Evolutionary conservation across 1,140 invertebrate genomes (phyloP), one percentile per base, ranked within the genome.

Genomic region (Platyscapa corneri): DNA sequence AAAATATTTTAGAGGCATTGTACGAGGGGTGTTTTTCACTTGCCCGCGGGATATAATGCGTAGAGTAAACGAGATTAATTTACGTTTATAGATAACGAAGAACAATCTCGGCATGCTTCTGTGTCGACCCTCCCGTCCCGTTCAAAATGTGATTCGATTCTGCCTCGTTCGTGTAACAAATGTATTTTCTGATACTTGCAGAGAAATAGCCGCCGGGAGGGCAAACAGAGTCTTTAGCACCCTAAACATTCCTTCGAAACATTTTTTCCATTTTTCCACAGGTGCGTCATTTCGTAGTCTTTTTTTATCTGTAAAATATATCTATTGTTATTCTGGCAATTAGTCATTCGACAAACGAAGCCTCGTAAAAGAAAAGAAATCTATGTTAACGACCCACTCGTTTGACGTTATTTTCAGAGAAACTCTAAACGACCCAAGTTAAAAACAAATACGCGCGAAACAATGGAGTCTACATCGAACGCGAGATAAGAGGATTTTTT

Each of bases 271-370:
- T 20, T 79, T 42, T 64, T 16, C 72, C 75, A 30, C n/a, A 37
- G 20, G 70, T 70, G n/a, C 39, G 30, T 83, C 82, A 87, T 86
- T 82, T 20, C 18, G 6, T 86, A 60, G 88, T 88, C 87, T 87
- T 88, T 86, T 89, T 88, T 86, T 87, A 83, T 88, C 88, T 90
- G 89, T 91, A 91, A 92, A 92, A 91, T 91, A 91, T 91, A 91
- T 90, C 88, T 90, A 91, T 93, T 92, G 91, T 93, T 92, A 90
- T 91, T 92, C 87, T 92, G 90, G 91, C 90, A 92, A 93, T 93
- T 92, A 92, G 92, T 93, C 92, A 93, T 91, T 91, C 89, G 91
- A 91, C 88, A 89, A 90, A 88, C 83, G 46, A 42, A 88, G 88
- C 89, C 87, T 88, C 87, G 88, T 90, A 90, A 90, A 91, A 91